phyloP scores from a whole-genome alignment of 1,140 invertebrate species.

The Chironomus tepperi region DNA sequence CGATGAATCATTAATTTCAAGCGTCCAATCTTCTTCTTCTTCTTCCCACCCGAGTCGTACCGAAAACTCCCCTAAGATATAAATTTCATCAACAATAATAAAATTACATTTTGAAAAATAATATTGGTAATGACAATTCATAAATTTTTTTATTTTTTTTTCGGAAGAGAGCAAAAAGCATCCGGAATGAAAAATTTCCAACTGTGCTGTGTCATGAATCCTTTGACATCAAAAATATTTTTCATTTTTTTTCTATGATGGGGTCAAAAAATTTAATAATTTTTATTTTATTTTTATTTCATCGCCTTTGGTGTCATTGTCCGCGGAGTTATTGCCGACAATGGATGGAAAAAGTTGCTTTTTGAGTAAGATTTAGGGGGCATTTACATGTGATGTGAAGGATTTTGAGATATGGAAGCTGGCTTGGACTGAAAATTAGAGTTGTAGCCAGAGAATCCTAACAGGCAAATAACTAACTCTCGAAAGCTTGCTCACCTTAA shows the following conservation, averaged over 20 bases:
- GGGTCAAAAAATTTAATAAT: background rate
- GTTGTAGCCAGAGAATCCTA: no score
- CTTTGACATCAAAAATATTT: background rate
- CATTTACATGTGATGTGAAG: no score
- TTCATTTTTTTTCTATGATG: background rate
- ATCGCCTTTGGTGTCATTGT: background rate
- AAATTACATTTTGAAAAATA: background rate
- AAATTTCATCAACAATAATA: background rate
- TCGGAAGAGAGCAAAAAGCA: background rate
- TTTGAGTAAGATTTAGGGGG: no score
- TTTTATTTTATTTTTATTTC: background rate
- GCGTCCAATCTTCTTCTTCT: background rate
- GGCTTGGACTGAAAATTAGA: no score
- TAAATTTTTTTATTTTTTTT: constrained; percentile 1
- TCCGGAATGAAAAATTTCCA: background rate
- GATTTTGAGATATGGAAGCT: no score
- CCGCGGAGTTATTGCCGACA: background rate
- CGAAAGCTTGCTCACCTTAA: no score
- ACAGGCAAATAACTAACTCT: no score
- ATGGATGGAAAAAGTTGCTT: no score
- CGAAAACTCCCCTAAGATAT: constrained; percentile 10
- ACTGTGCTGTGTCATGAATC: background rate
- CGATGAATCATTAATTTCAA: background rate
- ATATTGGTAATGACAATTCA: constrained; percentile 20
- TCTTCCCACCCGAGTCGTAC: background rate